Base-by-base conservation (phyloP, 1,140 invertebrate genomes). In the Drosophila pseudoananassae region DNA sequence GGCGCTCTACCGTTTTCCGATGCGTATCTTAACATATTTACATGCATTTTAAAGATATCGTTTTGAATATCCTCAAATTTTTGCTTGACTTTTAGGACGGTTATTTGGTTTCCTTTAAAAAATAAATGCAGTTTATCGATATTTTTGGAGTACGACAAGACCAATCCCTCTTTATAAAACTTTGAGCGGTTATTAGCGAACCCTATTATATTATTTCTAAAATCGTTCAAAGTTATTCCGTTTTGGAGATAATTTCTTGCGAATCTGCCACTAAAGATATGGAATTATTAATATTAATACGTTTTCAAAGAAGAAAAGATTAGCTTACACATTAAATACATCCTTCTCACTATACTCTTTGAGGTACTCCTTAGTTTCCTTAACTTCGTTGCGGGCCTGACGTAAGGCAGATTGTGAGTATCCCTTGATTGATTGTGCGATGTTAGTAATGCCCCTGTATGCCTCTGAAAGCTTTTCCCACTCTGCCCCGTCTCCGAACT, bases 261-360 rank as follows among this genome's bases (percentile, higher is more conserved):
- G 2, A 70, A 69, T n/a, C 15, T 15, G 20, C 6, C 14, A 8
- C 66, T 70, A 17, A 3, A 14, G 4, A 3, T 3, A 36, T 3
- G 0, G n/a, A 36, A n/a, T 1, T 4, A 36, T 17, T 1, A 72
- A 54, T 36, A 15, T 7, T 1, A 14, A 25, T 27, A 10, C 4
- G 3, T 36, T 36, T 36, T 10, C 3, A 2, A 12, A 3, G 0
- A 17, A 14, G 15, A 43, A 6, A 6, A 38, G 15, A 23, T n/a
- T 15, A 27, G 1, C 76, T 46, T 66, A 88, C 83, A 83, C 15
- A 27, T 66, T 31, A 40, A 50, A 88, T 27, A 55, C 45, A 49
- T 89, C 83, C 14, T 27, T 31, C 0, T 61, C 27, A 17, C 23
- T 15, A 4, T 50, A 43, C 6, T 40, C 43, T 0, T 68, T 38